Base-by-base conservation (phyloP, 1,140 invertebrate species). In the Hycleus phaleratus region DNA sequence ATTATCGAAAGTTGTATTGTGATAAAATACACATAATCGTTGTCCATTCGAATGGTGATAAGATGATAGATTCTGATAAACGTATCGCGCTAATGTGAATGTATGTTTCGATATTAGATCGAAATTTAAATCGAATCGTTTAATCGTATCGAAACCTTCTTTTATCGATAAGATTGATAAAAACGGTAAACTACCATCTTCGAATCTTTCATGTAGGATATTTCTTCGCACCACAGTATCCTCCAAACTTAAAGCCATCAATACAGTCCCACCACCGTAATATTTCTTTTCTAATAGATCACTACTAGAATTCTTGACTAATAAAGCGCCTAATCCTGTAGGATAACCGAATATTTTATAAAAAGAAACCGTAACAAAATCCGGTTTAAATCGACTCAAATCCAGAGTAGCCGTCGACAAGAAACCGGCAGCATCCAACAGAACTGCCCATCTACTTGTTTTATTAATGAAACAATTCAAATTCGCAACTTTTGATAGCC, bases 311-410 rank as follows among this genome's bases (percentile, higher is more conserved):
- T 90, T 89, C 64, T 80, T 83, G 0, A 97, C 85, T 46, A 98
- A 67, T 3, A 98, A 72, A 39, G 91, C 93, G 26, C 95, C 95
- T 62, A 90, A 73, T n/a, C 89, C 95, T 55, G 94, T 97, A 4
- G 96, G 95, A 77, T 88, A 97, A 3, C 96, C 96, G 79, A 98
- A 97, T 68, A 98, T 92, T 81, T 98, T 98, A 76, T 98, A 98
- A 78, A 98, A 98, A 1, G 95, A 98, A 4, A 98, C 39, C 48
- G 83, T 84, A 0, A 97, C 82, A 80, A 97, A 98, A 75, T 98
- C 93, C 12, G 93, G 89, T 60, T 87, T 82, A 43, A 77, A 78
- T 9, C 68, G 56, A 0, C 79, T 79, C 43, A 98, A 77, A 79
- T 97, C 84, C 46, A 98, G 75, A 12, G 75, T 75, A 74, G 82